Evolutionary conservation across 2,797 vertebrate genomes (phyloP).

Genomic region (Epinephelus coioides): DNA sequence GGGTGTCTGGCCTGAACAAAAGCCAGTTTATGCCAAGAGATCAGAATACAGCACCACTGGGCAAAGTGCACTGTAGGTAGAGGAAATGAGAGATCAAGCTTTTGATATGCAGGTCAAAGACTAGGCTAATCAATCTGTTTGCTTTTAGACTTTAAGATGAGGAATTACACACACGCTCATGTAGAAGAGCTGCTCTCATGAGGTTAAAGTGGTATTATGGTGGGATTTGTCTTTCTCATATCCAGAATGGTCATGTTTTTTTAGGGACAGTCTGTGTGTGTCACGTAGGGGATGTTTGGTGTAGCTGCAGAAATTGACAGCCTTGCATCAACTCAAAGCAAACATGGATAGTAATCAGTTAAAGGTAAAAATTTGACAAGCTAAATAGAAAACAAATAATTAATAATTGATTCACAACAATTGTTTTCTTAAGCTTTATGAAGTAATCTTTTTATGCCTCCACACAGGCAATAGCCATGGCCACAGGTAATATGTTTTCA

Average conservation of each 20-base stretch:
- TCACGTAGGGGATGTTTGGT: not conserved
- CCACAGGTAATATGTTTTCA: too few relatives aligned
- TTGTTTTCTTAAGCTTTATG: too few relatives aligned
- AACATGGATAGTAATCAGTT: not conserved
- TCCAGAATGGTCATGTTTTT: not conserved
- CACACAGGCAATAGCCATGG: too few relatives aligned
- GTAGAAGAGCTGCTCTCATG: constrained; percentile 7
- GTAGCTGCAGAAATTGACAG: not conserved
- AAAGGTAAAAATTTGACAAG: not conserved
- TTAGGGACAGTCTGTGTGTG: not conserved
- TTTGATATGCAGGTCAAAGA: constrained; percentile 50
- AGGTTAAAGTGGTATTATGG: not conserved
- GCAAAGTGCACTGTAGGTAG: constrained; percentile 19
- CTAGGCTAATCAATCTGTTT: constrained; percentile 36
- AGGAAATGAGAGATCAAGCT: constrained; percentile 51
- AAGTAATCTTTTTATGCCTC: not conserved
- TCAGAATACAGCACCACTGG: constrained; percentile 29
- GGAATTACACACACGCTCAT: constrained; percentile 5
- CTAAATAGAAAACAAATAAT: not conserved
- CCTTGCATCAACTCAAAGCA: not conserved
- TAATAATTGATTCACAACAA: not conserved
- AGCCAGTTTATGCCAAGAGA: constrained; percentile 50
- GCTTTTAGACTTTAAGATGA: constrained; percentile 33
- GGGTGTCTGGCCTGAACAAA: constrained; percentile 53
- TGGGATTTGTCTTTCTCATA: not conserved